Conservation (phyloP, 2,113 vertebrate species). For the Loxodonta africana region DNA sequence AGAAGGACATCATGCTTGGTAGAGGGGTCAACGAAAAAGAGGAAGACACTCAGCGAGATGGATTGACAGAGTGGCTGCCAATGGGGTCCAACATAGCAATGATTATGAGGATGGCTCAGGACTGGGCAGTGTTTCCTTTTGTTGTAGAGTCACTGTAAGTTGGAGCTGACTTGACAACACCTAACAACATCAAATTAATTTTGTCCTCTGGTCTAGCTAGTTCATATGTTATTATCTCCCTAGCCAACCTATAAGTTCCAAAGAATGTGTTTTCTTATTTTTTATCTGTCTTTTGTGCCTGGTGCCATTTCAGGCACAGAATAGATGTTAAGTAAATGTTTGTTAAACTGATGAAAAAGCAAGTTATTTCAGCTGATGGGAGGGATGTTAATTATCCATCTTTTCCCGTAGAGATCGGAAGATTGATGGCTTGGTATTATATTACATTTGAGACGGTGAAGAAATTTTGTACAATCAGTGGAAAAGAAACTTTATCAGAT, state of each 20-base stretch:
- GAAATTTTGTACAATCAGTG: slow-evolving; percentile 92
- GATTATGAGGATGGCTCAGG: too few relatives aligned
- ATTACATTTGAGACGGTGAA: slow-evolving; percentile 98
- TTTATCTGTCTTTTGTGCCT: neutral
- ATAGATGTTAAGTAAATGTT: slow-evolving; percentile 58
- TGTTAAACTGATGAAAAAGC: slow-evolving; percentile 59
- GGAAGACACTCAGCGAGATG: too few relatives aligned
- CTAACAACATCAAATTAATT: neutral
- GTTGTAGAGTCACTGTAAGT: too few relatives aligned
- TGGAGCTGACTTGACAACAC: too few relatives aligned
- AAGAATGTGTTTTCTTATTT: slow-evolving; percentile 31
- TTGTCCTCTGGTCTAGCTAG: slow-evolving; percentile 32
- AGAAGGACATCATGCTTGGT: too few relatives aligned
- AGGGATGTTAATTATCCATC: slow-evolving; percentile 66
- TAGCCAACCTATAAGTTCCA: neutral
- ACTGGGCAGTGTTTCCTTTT: too few relatives aligned
- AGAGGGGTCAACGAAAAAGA: too few relatives aligned
- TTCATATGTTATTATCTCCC: slow-evolving; percentile 17
- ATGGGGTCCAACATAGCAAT: too few relatives aligned
- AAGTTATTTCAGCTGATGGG: slow-evolving; percentile 39
- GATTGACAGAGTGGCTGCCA: too few relatives aligned
- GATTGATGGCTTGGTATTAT: slow-evolving; percentile 96
- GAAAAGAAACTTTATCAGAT: slow-evolving; percentile 94
- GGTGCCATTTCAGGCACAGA: neutral
- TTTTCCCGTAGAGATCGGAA: slow-evolving; percentile 92